Evolutionary conservation across 2,888 invertebrate genomes (phyloP), one percentile per base, ranked within the genome.

Genomic region (Brenthis daphne): DNA sequence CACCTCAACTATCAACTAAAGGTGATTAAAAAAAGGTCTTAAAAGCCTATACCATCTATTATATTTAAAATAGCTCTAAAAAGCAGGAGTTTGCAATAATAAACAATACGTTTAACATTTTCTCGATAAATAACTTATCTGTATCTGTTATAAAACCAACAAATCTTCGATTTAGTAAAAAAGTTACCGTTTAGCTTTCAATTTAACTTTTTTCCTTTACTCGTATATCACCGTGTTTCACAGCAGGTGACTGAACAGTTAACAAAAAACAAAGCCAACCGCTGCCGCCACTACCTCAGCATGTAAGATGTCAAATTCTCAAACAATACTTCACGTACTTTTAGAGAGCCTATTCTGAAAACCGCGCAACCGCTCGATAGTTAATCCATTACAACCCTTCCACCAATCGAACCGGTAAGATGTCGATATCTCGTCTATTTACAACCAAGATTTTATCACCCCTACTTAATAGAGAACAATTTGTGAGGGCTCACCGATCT

Each of bases 381-480:
- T 79, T 78, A 79, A 82, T 82, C 83, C 79, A 81, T 82, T 79
- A 79, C 80, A 85, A 82, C 84, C 83, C 83, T 79, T 83, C 80
- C 81, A 78, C 77, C 76, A 76, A 81, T 80, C 82, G 82, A 75
- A 74, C 73, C 76, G 77, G 76, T 78, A 83, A 83, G 83, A 81
- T 76, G 79, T 74, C 77, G 81, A 78, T 79, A 74, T 66, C 71
- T 75, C 77, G 75, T 80, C 79, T 82, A 82, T 82, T 83, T 79
- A 77, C 77, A 69, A 76, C 77, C 75, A 85, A 89, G 92, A 91
- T 91, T 89, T 90, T 89, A 90, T 91, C 90, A 83, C 90, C 89
- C 86, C 84, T 80, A 77, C 76, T 82, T 86, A 86, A 86, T 85
- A 84, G 86, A 83, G 82, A 82, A 87, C 89, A 88, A 88, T 89